phyloP scores from a whole-genome alignment of 2,113 vertebrate genomes.

The Climacteris rufus region DNA sequence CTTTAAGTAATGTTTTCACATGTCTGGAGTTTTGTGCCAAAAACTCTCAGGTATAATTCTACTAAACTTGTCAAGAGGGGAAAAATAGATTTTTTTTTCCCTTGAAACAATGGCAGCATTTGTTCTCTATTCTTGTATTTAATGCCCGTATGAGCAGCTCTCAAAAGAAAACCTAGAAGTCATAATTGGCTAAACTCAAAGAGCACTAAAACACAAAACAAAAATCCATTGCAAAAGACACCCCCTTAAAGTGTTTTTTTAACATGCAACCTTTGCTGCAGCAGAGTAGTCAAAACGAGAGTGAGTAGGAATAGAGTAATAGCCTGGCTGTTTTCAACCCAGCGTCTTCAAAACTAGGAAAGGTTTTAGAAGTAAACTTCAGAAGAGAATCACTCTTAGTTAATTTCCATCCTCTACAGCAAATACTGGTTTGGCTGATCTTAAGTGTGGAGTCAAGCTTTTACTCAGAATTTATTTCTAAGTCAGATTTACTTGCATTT shows the following conservation, averaged over 20 bases:
- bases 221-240: not conserved
- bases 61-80: conserved; percentile 12
- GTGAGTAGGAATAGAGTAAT: not conserved
- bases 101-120: conserved; percentile 69
- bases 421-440: conserved; percentile 1
- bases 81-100: not conserved
- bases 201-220: conserved; percentile 4
- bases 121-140: conserved; percentile 61
- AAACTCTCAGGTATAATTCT: conserved; percentile 32
- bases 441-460: not conserved
- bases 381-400: not conserved
- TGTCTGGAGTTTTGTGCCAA: not conserved
- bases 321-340: not conserved
- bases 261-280: not conserved
- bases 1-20: conserved; percentile 1
- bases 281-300: not conserved
- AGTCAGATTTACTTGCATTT: conserved; percentile 27
- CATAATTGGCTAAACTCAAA: conserved; percentile 53
- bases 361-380: conserved; percentile 9
- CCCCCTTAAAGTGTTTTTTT: not conserved
- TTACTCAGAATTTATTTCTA: not conserved
- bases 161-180: conserved; percentile 55
- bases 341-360: not conserved
- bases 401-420: conserved; percentile 14
- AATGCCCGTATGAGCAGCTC: conserved; percentile 54